These are phyloP conservation scores for Cryptotermes secundus DNA, from an alignment of 1,140 invertebrate genomes.

Conservation along the genomic window DNA sequence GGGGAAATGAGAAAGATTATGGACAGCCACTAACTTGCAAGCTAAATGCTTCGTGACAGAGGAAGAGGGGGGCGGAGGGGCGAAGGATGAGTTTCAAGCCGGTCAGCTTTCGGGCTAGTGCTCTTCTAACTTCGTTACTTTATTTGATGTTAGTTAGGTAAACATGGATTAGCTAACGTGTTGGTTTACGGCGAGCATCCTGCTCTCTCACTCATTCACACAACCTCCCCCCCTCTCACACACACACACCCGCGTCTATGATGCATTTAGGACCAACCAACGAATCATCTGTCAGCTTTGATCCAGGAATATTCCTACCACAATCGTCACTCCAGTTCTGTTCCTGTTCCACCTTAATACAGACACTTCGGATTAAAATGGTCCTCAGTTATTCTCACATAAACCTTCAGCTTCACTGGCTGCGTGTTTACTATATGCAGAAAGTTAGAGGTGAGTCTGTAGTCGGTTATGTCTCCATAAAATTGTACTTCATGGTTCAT, in stretches of 20 bases:
- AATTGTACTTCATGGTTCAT: too few relatives aligned
- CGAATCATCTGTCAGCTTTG: neutral
- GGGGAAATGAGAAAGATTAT: neutral
- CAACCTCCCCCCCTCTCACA: neutral
- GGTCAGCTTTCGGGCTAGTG: conserved; percentile 1
- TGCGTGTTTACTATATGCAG: too few relatives aligned
- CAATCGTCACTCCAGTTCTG: neutral
- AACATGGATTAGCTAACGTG: conserved; percentile 16
- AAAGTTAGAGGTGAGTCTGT: too few relatives aligned
- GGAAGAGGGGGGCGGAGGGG: too few relatives aligned
- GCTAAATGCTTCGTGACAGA: neutral
- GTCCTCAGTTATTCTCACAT: too few relatives aligned
- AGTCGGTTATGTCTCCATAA: too few relatives aligned
- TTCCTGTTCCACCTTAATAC: too few relatives aligned
- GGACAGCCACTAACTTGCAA: conserved; percentile 10
- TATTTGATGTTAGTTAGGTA: conserved; percentile 20
- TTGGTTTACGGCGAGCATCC: neutral
- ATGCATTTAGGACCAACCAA: neutral
- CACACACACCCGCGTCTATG: neutral
- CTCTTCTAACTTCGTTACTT: conserved; percentile 7
- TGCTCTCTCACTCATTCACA: conserved; percentile 15
- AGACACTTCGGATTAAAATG: too few relatives aligned
- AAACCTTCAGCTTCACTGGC: too few relatives aligned
- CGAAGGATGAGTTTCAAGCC: neutral
- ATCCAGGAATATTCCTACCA: neutral